These are phyloP conservation scores for Allygus modestus DNA, from an alignment of 2,888 invertebrate species.

Conservation along the genomic window DNA sequence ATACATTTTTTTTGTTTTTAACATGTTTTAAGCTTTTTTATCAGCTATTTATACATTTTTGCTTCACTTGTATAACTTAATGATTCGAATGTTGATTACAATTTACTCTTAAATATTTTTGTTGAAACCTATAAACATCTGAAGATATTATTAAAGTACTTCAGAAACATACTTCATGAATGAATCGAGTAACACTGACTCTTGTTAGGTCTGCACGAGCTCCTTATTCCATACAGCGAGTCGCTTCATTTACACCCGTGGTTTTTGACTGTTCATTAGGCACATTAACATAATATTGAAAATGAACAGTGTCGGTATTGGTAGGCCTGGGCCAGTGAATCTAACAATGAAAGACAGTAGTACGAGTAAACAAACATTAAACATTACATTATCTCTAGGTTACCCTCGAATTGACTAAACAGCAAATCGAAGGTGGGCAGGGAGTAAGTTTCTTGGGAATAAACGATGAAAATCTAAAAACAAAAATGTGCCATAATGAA, in stretches of 20 bases:
- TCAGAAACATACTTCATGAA: too few relatives aligned
- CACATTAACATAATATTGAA: slow-evolving; percentile 23
- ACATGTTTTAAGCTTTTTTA: neutral
- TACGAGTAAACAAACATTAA: slow-evolving; percentile 13
- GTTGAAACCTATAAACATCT: too few relatives aligned
- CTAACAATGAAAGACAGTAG: slow-evolving; percentile 47
- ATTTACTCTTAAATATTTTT: too few relatives aligned
- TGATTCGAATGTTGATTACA: too few relatives aligned
- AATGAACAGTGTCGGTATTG: slow-evolving; percentile 5
- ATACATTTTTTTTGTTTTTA: neutral
- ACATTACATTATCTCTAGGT: slow-evolving; percentile 1
- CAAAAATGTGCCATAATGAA: too few relatives aligned
- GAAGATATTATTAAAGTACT: too few relatives aligned
- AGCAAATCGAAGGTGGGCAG: neutral
- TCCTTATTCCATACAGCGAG: too few relatives aligned
- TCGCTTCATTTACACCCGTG: neutral
- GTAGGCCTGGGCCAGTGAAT: neutral
- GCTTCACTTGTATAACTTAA: too few relatives aligned
- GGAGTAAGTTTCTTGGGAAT: neutral
- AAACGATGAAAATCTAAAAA: neutral
- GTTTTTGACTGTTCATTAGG: slow-evolving; percentile 12
- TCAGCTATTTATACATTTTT: neutral
- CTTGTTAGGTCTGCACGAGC: too few relatives aligned
- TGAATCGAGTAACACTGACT: too few relatives aligned
- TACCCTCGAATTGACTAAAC: slow-evolving; percentile 3